phyloP scores from a whole-genome alignment of 2,797 vertebrate genomes.

The Channa striata region DNA sequence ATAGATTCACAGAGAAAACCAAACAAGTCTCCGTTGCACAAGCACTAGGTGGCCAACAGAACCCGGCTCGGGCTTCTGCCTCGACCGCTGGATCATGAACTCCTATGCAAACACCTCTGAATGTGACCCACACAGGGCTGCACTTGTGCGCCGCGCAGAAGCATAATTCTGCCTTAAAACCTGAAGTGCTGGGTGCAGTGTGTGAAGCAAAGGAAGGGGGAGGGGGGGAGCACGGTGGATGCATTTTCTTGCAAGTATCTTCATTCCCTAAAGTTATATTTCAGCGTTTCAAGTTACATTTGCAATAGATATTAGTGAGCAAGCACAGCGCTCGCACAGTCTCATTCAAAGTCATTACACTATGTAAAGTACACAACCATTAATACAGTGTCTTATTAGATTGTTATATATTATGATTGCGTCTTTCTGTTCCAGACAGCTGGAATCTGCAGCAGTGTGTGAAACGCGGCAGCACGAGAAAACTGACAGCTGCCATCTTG shows the following conservation, averaged over 20 bases:
- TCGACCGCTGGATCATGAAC: too few relatives aligned
- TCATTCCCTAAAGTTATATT: neutral
- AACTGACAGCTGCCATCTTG: neutral
- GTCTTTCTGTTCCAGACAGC: neutral
- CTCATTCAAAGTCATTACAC: too few relatives aligned
- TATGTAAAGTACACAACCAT: neutral
- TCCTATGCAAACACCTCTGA: too few relatives aligned
- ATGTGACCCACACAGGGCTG: too few relatives aligned
- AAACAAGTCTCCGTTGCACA: too few relatives aligned
- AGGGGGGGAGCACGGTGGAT: neutral
- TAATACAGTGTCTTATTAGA: too few relatives aligned
- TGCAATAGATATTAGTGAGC: neutral
- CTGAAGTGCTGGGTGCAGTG: neutral
- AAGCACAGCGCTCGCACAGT: neutral
- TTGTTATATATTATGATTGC: too few relatives aligned
- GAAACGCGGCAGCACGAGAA: neutral
- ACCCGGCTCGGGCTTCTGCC: too few relatives aligned
- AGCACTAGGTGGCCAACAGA: too few relatives aligned
- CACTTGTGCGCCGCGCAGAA: too few relatives aligned
- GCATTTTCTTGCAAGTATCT: neutral
- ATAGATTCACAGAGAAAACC: too few relatives aligned
- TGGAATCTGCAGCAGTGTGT: neutral
- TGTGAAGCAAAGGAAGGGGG: neutral
- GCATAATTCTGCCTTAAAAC: too few relatives aligned
- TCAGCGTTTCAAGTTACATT: neutral